These are phyloP conservation scores for Geotrypetes seraphini DNA, from an alignment of 2,797 vertebrate species.

Conservation along the genomic window DNA sequence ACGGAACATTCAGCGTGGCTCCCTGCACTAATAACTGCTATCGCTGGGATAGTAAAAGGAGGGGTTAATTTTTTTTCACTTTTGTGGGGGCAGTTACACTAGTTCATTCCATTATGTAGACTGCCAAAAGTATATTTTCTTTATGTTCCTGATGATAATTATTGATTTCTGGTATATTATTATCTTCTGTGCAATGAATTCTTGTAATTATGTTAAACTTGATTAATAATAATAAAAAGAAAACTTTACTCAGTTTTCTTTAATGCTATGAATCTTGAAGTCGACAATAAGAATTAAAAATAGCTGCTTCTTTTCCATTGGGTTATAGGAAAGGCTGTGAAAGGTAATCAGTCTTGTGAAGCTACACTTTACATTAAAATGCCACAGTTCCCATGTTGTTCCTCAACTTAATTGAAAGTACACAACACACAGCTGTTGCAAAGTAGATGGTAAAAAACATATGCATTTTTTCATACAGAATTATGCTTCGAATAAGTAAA, in stretches of 20 bases:
- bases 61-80: no score
- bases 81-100: no score
- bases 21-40: no score
- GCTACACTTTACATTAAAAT: constrained; percentile 62
- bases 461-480: constrained; percentile 38
- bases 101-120: no score
- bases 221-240: no score
- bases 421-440: constrained; percentile 54
- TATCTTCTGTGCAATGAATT: no score
- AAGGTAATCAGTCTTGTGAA: constrained; percentile 65
- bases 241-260: constrained; percentile 50
- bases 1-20: no score
- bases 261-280: constrained; percentile 49
- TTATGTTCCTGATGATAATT: no score
- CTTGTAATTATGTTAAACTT: no score
- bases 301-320: constrained; percentile 51
- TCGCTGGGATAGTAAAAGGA: no score
- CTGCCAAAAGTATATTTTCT: no score
- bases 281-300: constrained; percentile 69
- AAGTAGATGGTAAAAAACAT: constrained; percentile 61
- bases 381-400: constrained; percentile 49
- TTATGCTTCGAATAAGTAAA: constrained; percentile 44
- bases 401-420: constrained; percentile 59
- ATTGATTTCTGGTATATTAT: no score
- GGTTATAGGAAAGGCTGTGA: constrained; percentile 63